These are phyloP conservation scores for Tapirus indicus DNA, from an alignment of 2,797 vertebrate genomes.

Conservation along the genomic window DNA sequence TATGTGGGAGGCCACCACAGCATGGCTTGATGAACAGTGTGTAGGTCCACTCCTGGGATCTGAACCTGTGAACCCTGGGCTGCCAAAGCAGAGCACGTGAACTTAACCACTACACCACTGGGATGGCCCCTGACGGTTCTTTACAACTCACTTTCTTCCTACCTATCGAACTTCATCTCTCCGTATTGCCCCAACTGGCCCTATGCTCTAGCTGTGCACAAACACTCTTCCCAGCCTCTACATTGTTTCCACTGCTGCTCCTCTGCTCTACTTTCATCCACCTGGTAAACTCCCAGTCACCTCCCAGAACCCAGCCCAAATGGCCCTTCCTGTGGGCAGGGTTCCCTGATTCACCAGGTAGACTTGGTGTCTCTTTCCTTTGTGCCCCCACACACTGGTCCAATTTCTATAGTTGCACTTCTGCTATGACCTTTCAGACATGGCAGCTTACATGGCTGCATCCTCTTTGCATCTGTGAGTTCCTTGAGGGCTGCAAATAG, in stretches of 20 bases:
- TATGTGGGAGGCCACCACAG: too few relatives aligned
- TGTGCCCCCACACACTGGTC: neutral
- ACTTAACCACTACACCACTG: too few relatives aligned
- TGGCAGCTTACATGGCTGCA: neutral
- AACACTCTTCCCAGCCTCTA: neutral
- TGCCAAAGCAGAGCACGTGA: too few relatives aligned
- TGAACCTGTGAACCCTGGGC: too few relatives aligned
- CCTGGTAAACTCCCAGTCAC: neutral
- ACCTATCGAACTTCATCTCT: neutral
- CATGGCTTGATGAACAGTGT: too few relatives aligned
- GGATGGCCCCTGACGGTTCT: neutral
- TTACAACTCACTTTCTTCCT: neutral
- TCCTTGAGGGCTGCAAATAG: neutral
- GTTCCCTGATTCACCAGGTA: neutral
- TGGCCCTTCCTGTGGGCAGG: neutral
- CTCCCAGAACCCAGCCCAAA: neutral
- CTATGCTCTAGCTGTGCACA: neutral
- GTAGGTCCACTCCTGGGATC: too few relatives aligned
- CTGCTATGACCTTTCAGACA: neutral
- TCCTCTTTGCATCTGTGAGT: neutral
- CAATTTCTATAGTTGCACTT: neutral
- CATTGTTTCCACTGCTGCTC: neutral
- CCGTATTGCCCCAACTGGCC: neutral
- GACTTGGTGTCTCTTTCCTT: neutral
- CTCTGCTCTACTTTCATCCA: neutral